Evolutionary conservation across 2,113 vertebrate genomes (phyloP).

Genomic region (Hyperopisus bebe): DNA sequence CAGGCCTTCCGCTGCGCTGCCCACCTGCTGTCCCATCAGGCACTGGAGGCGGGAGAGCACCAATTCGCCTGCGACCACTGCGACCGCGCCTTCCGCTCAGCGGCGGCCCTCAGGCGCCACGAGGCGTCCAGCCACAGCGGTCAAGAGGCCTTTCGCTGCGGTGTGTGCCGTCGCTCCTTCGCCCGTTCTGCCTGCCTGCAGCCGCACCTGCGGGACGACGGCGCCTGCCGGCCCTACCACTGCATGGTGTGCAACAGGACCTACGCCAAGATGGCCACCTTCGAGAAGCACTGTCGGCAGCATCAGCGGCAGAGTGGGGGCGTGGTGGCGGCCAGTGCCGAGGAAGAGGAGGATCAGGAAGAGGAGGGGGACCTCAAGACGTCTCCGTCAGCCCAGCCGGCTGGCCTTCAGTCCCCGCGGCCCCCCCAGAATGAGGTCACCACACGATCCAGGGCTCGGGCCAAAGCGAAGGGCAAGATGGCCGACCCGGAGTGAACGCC

Average conservation of each 20-base stretch:
- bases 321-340: slow-evolving; percentile 26
- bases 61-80: slow-evolving; percentile 52
- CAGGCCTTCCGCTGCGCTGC: slow-evolving; percentile 52
- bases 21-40: slow-evolving; percentile 51
- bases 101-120: slow-evolving; percentile 19
- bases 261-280: slow-evolving; percentile 50
- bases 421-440: slow-evolving; percentile 48
- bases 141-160: slow-evolving; percentile 47
- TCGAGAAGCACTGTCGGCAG: slow-evolving; percentile 56
- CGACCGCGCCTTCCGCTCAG: slow-evolving; percentile 42
- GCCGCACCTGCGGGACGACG: slow-evolving; percentile 45
- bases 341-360: slow-evolving; percentile 10
- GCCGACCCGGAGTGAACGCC: slow-evolving; percentile 27
- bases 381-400: slow-evolving; percentile 40
- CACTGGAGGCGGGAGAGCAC: slow-evolving; percentile 44
- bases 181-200: slow-evolving; percentile 52
- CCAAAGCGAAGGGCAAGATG: slow-evolving; percentile 40
- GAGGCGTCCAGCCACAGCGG: slow-evolving; percentile 33
- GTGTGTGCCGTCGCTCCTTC: slow-evolving; percentile 54
- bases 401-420: slow-evolving; percentile 27
- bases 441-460: slow-evolving; percentile 57
- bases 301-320: slow-evolving; percentile 46
- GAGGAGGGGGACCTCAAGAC: slow-evolving; percentile 34
- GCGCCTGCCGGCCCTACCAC: slow-evolving; percentile 45
- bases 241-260: slow-evolving; percentile 62